Evolutionary conservation across 1,140 invertebrate species (phyloP).

Genomic region (Musca domestica): DNA sequence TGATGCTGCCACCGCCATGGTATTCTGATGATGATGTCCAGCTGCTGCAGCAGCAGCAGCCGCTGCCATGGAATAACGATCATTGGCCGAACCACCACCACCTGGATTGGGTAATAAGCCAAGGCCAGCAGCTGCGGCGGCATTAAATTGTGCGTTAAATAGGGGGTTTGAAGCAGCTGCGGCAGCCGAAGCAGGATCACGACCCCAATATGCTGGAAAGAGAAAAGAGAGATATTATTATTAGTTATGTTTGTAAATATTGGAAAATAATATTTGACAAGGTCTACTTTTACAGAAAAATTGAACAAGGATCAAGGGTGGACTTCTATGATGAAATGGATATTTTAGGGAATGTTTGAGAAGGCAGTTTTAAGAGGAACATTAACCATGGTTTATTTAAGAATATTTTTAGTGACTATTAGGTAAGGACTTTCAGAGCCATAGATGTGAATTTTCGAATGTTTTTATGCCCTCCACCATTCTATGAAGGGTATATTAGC

Average conservation of each 20-base stretch:
- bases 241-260: neutral
- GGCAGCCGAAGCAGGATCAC: constrained; percentile 58
- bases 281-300: neutral
- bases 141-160: constrained; percentile 53
- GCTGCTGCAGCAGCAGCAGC: constrained; percentile 55
- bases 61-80: constrained; percentile 46
- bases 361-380: no score
- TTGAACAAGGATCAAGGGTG: no score
- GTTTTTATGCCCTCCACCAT: no score
- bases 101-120: constrained; percentile 50
- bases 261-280: neutral
- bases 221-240: neutral
- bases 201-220: constrained; percentile 69
- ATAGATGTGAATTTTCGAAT: no score
- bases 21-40: constrained; percentile 66
- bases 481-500: no score
- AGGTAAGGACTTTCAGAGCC: no score
- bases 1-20: constrained; percentile 74
- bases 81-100: constrained; percentile 35
- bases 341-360: no score
- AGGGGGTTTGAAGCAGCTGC: constrained; percentile 52
- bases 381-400: no score
- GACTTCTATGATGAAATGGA: no score
- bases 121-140: constrained; percentile 56
- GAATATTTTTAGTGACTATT: no score